Conservation (phyloP, 1,140 invertebrate genomes). For the Pachyrhynchus sulphureomaculatus region DNA sequence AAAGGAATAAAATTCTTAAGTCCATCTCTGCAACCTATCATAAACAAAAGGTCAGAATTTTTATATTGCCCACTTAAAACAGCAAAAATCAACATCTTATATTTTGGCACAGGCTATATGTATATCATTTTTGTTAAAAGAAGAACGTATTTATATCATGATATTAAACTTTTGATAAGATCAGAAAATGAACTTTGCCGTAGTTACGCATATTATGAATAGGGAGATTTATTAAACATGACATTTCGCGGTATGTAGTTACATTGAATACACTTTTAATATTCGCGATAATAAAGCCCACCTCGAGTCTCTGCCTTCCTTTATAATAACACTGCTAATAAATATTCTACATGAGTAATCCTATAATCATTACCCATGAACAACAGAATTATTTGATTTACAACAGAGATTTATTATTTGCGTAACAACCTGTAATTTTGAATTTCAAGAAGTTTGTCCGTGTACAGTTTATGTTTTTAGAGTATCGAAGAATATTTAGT, state of each 20-base stretch:
- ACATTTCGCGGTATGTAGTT: slow-evolving; percentile 17
- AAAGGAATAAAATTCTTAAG: too few species aligned
- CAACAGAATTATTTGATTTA: not conserved
- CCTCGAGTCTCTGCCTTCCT: slow-evolving; percentile 10
- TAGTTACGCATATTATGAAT: slow-evolving; percentile 18
- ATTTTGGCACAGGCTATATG: too few species aligned
- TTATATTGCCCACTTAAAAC: too few species aligned
- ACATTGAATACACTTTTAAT: slow-evolving; percentile 13
- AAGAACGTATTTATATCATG: too few species aligned
- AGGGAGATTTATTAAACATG: slow-evolving; percentile 30
- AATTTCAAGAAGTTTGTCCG: not conserved
- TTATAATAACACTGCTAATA: slow-evolving; percentile 32
- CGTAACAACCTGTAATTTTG: not conserved
- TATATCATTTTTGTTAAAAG: too few species aligned
- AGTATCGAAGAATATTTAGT: too few species aligned
- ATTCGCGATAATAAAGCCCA: slow-evolving; percentile 23
- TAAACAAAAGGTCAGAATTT: too few species aligned
- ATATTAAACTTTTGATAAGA: too few species aligned
- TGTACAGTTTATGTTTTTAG: not conserved
- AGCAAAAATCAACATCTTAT: too few species aligned
- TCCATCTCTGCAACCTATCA: too few species aligned
- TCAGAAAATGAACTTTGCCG: not conserved
- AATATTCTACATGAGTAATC: slow-evolving; percentile 29
- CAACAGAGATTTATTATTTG: not conserved
- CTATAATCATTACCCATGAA: too few species aligned